phyloP scores from a whole-genome alignment of 2,113 vertebrate species.

The Gallinago jamesoni region DNA sequence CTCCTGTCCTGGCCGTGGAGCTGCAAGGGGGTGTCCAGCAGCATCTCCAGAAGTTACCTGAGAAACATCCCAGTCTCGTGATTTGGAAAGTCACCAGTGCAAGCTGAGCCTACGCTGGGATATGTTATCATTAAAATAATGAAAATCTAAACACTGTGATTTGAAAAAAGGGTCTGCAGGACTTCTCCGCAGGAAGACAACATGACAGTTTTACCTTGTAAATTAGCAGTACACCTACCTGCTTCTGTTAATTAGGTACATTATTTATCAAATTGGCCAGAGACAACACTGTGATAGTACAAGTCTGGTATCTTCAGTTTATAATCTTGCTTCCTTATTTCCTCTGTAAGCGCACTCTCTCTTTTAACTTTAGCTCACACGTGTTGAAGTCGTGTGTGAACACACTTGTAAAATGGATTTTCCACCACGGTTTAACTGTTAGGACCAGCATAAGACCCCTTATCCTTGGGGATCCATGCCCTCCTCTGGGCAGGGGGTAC shows the following conservation, averaged over 20 bases:
- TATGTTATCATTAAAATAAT: neutral
- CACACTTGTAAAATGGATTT: accelerated
- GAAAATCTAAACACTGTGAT: accelerated
- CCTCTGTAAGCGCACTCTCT: accelerated
- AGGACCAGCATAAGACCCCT: no score
- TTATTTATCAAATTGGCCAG: accelerated
- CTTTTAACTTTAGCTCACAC: no score
- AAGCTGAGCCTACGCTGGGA: neutral
- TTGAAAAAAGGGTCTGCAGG: no score
- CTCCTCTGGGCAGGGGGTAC: neutral
- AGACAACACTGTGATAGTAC: neutral
- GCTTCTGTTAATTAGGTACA: no score
- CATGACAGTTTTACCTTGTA: accelerated
- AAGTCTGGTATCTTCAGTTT: accelerated
- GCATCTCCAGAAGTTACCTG: neutral
- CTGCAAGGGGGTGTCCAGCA: neutral
- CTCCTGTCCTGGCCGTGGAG: neutral
- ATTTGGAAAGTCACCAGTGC: neutral
- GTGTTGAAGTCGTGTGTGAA: accelerated
- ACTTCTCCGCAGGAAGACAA: neutral
- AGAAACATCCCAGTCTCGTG: no score
- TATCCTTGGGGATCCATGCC: neutral
- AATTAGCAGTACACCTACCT: neutral
- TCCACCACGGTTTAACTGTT: no score
- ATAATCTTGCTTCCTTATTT: neutral